Evolutionary conservation across 2,888 invertebrate species (phyloP), one percentile per base, ranked within the genome.

Genomic region (Catonia carolina): DNA sequence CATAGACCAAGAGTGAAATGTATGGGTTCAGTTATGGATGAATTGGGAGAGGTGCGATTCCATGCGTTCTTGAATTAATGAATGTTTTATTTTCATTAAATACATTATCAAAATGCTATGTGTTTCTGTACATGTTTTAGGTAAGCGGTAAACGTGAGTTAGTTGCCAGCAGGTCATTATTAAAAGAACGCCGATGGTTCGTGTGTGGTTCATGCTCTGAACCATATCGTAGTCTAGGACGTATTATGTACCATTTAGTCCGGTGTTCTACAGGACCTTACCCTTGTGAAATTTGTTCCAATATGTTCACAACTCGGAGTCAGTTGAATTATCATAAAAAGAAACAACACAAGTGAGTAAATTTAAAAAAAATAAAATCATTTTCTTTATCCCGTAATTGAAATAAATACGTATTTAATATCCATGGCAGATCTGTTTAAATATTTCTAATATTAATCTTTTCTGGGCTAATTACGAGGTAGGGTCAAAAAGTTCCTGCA

Each of bases 151-250:
- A 31, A 45, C 45, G n/a, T 31, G 51, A 39, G 15, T 23, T 56
- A 20, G 23, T 56, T 36, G 42, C 45, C 14, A 50, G 36, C 10
- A 20, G 17, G 20, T 15, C 20, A 15, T 31, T 15, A 14, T 31
- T 56, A 36, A 33, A 51, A 42, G 15, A 27, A 15, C 41, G 42
- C 22, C 56, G 56, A 15, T 50, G 50, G 42, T 56, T 56, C 41
- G 35, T 23, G 1, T 56, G 56, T 23, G 56, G 56, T 5, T 33
- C 45, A 14, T 56, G 56, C 18, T 31, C 50, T 35, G 56, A 56
- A 42, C 41, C 50, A 33, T 56, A 56, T 51, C 56, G 56, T 33
- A 56, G 56, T 23, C 23, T 56, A 45, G 45, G 31, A n/a, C 56
- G 51, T 23, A 56, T 56, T 23, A 22, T 50, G 14, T 51, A 56